Evolutionary conservation across 2,888 invertebrate species (phyloP), one percentile per base, ranked within the genome.

Genomic region (Euphydryas editha): DNA sequence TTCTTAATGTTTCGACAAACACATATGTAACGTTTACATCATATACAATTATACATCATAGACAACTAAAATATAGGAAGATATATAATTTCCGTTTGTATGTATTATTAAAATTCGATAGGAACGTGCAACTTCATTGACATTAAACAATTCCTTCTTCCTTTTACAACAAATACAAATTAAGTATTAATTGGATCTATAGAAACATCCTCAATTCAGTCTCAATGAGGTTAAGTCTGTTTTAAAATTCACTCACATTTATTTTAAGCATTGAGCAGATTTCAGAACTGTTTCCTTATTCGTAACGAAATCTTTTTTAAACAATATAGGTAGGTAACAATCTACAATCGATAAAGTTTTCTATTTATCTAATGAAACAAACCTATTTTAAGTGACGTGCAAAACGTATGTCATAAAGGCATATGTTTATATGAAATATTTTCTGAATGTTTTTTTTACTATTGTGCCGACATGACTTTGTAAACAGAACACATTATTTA

Each of bases 231-330:
- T 63, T 54, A 46, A 21, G n/a, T 56, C 5, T 59, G 21, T 24
- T 68, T 65, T 37, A 55, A 55, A 65, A 61, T 62, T 24, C 44
- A 47, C 65, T 60, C 68, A 49, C 60, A 65, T 57, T 55, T 59
- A 24, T 20, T 49, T 47, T 59, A 49, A 63, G 37, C 67, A 42
- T 67, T 24, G 55, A 62, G 59, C 59, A 67, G 10, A 15, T 20
- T 30, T 62, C n/a, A 57, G 17, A 30, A 24, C 15, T 39, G 47
- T 58, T 63, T 63, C 62, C 62, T 63, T 63, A 49, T 57, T 51
- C 21, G 13, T 24, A 20, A 24, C 6, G 15, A 30, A 6, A 13
- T 3, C 2, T 20, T 11, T 15, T 47, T 47, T 15, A 15, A 21
- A 24, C 21, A 1, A 15, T 7, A 13, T 18, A n/a, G n/a, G n/a